Conservation (phyloP, 2,797 vertebrate species). For the Pantherophis alleghaniensis region DNA sequence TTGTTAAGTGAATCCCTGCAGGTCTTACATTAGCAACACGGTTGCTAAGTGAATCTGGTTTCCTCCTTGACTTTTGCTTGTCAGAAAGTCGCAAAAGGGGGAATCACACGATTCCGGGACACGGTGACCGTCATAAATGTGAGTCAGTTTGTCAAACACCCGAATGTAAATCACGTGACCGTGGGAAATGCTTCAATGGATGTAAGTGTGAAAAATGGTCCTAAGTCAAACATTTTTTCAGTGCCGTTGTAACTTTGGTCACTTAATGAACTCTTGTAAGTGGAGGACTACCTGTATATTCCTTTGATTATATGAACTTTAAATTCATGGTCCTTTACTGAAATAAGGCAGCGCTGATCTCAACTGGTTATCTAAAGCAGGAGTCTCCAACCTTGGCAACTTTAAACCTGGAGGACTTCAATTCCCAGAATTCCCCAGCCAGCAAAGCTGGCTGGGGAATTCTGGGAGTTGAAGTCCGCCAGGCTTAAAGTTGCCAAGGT, state of each 20-base stretch:
- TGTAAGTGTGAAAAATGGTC: neutral
- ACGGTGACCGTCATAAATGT: neutral
- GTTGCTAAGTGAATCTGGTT: neutral
- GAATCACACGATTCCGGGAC: accelerated
- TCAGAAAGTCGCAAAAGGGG: neutral
- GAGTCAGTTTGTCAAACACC: neutral
- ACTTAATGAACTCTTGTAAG: neutral
- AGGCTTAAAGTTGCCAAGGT: too few species aligned
- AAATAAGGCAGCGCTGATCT: neutral
- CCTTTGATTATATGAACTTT: neutral
- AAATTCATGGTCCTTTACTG: neutral
- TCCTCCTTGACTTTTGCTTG: neutral
- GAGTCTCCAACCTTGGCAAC: too few species aligned
- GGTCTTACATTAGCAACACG: neutral
- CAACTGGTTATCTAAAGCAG: neutral
- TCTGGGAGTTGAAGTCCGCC: too few species aligned
- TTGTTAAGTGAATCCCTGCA: neutral
- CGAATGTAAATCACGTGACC: neutral
- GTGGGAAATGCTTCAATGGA: neutral
- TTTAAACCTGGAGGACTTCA: too few species aligned
- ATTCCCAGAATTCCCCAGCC: too few species aligned
- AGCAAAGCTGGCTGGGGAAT: too few species aligned
- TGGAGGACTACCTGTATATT: neutral
- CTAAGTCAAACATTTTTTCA: neutral
- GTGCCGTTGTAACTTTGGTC: neutral